phyloP scores from a whole-genome alignment of 2,113 vertebrate genomes.

The Chaetodon trifascialis region DNA sequence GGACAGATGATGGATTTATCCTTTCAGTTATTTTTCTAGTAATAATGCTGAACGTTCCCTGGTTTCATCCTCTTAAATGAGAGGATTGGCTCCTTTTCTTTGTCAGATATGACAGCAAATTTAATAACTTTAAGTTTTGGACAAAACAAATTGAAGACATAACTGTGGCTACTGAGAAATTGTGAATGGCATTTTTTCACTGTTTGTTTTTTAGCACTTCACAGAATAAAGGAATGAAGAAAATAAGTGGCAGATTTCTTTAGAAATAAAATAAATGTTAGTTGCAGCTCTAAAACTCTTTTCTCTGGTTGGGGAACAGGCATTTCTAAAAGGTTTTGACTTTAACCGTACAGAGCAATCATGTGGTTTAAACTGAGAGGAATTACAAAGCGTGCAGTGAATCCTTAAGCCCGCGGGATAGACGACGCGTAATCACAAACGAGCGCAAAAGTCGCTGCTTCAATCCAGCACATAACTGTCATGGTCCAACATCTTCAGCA shows the following conservation, averaged over 20 bases:
- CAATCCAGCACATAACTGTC: not conserved
- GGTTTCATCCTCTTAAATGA: not conserved
- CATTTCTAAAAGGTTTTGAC: not conserved
- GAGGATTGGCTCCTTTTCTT: not conserved
- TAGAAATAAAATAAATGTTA: not conserved
- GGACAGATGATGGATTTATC: not conserved
- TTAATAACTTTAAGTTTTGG: not conserved
- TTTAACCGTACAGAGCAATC: not conserved
- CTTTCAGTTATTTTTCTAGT: not conserved
- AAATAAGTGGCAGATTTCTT: not conserved
- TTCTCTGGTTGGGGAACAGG: not conserved
- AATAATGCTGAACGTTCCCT: not conserved
- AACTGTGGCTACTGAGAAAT: not conserved
- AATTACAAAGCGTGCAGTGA: no score
- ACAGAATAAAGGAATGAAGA: not conserved
- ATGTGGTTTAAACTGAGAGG: not conserved
- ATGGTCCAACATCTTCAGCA: conserved; percentile 2
- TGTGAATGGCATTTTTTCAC: not conserved
- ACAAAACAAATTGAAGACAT: not conserved
- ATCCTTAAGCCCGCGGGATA: not conserved
- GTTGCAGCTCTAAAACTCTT: not conserved
- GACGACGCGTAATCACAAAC: not conserved
- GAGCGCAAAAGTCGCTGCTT: not conserved
- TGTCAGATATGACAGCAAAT: not conserved
- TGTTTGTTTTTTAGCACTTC: no score